phyloP scores from a whole-genome alignment of 2,888 invertebrate genomes.

The Synanthedon vespiformis region DNA sequence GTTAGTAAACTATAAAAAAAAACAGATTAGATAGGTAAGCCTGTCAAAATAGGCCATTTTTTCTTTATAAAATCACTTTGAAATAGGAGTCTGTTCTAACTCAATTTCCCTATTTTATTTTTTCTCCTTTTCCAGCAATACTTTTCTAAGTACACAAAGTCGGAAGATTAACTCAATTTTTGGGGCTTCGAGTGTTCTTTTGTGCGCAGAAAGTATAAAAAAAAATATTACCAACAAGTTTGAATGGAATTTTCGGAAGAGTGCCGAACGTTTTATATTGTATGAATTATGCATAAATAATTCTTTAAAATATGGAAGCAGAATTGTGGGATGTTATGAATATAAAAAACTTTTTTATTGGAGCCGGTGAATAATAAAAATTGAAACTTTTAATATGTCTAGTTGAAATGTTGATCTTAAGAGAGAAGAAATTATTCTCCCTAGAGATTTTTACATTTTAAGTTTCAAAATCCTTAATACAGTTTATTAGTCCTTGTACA shows the following conservation, averaged over 20 bases:
- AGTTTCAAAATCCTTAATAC: too few species aligned
- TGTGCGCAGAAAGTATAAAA: constrained; percentile 23
- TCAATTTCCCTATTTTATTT: constrained; percentile 32
- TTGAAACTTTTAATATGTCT: neutral
- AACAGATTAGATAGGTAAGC: too few species aligned
- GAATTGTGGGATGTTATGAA: constrained; percentile 9
- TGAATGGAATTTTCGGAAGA: constrained; percentile 34
- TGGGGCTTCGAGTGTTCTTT: constrained; percentile 31
- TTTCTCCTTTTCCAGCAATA: constrained; percentile 20
- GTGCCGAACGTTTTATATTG: constrained; percentile 12
- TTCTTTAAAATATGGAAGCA: constrained; percentile 7
- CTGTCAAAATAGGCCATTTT: neutral
- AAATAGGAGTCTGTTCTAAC: constrained; percentile 21
- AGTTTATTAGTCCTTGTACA: too few species aligned
- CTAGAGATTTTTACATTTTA: too few species aligned
- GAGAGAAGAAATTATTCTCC: too few species aligned
- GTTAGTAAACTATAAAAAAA: too few species aligned
- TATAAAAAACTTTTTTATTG: constrained; percentile 4
- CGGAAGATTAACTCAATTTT: constrained; percentile 48
- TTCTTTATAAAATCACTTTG: neutral
- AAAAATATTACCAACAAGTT: constrained; percentile 24
- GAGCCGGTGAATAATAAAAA: neutral
- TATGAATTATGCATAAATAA: constrained; percentile 26
- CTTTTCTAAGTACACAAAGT: constrained; percentile 31
- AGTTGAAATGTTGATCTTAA: neutral